These are phyloP conservation scores for Eulemur rubriventer DNA, from an alignment of 2,797 vertebrate genomes.

Conservation along the genomic window DNA sequence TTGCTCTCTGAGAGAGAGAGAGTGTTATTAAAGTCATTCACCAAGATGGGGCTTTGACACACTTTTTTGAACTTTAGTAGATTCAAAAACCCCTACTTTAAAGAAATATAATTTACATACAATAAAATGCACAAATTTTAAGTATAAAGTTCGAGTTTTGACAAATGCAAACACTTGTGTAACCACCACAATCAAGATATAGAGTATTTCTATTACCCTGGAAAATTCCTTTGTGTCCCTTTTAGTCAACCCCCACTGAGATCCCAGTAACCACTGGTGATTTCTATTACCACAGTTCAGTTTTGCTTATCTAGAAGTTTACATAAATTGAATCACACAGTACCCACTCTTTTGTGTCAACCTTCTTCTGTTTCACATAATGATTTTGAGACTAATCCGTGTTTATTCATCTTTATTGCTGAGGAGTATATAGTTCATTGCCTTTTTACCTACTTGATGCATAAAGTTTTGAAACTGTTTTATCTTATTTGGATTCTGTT, in stretches of 20 bases:
- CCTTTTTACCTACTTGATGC: conserved; percentile 36
- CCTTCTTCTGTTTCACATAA: conserved; percentile 12
- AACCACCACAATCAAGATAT: background rate
- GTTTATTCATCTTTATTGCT: conserved; percentile 46
- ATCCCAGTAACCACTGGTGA: background rate
- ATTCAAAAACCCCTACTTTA: background rate
- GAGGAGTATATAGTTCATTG: conserved; percentile 36
- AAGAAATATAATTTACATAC: background rate
- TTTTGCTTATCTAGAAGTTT: conserved; percentile 4
- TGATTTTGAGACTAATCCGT: conserved; percentile 19
- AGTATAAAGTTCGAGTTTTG: conserved; percentile 31
- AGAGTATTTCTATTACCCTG: background rate
- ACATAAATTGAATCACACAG: background rate
- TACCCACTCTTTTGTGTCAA: background rate
- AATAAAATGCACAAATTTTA: conserved; percentile 30
- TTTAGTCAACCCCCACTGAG: background rate
- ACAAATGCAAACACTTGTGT: background rate
- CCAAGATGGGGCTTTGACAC: background rate
- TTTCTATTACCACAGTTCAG: background rate
- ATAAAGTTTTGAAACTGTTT: conserved; percentile 69
- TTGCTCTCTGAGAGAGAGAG: background rate
- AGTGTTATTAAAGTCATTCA: conserved; percentile 18
- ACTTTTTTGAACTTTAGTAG: background rate
- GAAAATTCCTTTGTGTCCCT: background rate
- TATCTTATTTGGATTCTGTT: conserved; percentile 75